Conservation (phyloP, 2,113 vertebrate genomes). For the Anseranas semipalmata region DNA sequence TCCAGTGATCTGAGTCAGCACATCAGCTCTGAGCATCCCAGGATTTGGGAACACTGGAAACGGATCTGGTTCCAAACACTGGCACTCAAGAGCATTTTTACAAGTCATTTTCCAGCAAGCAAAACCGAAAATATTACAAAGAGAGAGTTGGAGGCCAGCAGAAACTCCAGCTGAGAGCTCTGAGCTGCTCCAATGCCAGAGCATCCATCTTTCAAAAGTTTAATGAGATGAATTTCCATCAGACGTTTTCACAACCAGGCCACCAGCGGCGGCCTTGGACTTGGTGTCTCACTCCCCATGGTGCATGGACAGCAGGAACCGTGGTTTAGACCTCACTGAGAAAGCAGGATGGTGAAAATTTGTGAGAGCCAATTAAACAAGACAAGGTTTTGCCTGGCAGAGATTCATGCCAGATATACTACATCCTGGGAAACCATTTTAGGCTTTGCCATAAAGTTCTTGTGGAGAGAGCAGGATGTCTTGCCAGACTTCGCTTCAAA, state of each 20-base stretch:
- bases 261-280: slow-evolving; percentile 53
- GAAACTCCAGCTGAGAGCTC: slow-evolving; percentile 62
- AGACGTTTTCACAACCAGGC: slow-evolving; percentile 29
- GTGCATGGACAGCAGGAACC: slow-evolving; percentile 28
- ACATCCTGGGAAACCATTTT: background rate
- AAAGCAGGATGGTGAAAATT: slow-evolving; percentile 58
- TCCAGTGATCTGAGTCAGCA: slow-evolving; percentile 63
- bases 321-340: slow-evolving; percentile 25
- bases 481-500: slow-evolving; percentile 47
- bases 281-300: background rate
- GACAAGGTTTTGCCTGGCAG: slow-evolving; percentile 53
- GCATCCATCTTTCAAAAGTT: slow-evolving; percentile 47
- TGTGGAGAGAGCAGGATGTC: background rate
- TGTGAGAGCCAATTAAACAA: slow-evolving; percentile 53
- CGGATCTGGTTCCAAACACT: slow-evolving; percentile 54
- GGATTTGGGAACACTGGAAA: slow-evolving; percentile 47
- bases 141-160: slow-evolving; percentile 29
- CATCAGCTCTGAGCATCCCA: slow-evolving; percentile 39
- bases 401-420: slow-evolving; percentile 31
- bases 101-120: slow-evolving; percentile 65
- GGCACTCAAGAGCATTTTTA: slow-evolving; percentile 44
- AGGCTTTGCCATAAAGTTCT: slow-evolving; percentile 39
- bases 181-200: slow-evolving; percentile 37
- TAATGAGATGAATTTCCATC: slow-evolving; percentile 61
- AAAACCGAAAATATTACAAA: slow-evolving; percentile 58